These are phyloP conservation scores for Panopea generosa DNA, from an alignment of 2,888 invertebrate species.

Conservation along the genomic window DNA sequence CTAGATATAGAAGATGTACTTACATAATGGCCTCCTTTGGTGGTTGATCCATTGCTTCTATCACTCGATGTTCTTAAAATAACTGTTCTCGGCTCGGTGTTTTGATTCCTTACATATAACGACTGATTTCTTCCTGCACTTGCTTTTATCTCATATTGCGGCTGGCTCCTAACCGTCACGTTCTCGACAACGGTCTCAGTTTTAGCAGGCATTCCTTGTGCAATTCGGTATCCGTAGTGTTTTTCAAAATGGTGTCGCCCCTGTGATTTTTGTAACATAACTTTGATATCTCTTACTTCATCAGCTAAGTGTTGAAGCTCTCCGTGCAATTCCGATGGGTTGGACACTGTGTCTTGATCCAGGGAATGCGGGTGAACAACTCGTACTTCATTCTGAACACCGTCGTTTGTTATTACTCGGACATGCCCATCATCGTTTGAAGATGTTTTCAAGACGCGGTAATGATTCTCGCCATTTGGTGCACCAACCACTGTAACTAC, in stretches of 20 bases:
- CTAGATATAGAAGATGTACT: not conserved
- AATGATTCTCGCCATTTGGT: not conserved
- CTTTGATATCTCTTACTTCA: slow-evolving; percentile 58
- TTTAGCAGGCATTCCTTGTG: not conserved
- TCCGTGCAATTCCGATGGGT: slow-evolving; percentile 30
- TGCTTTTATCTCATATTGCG: not conserved
- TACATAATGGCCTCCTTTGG: not conserved
- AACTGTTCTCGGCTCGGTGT: no score
- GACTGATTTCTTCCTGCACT: not conserved
- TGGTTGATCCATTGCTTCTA: no score
- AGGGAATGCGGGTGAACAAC: not conserved
- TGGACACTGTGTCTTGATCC: not conserved
- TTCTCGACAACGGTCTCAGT: not conserved
- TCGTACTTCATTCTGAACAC: not conserved
- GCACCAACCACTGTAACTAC: not conserved
- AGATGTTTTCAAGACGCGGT: not conserved
- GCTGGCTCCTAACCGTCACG: not conserved
- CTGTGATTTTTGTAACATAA: slow-evolving; percentile 33
- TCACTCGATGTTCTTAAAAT: no score
- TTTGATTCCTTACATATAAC: no score
- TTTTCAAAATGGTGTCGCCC: slow-evolving; percentile 38
- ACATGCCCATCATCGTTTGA: not conserved
- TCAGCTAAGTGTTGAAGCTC: slow-evolving; percentile 43
- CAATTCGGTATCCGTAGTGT: slow-evolving; percentile 40
- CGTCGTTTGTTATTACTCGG: not conserved